Conservation (phyloP, 35 echinoderm and acorn worm species). For the Patiria miniata region DNA sequence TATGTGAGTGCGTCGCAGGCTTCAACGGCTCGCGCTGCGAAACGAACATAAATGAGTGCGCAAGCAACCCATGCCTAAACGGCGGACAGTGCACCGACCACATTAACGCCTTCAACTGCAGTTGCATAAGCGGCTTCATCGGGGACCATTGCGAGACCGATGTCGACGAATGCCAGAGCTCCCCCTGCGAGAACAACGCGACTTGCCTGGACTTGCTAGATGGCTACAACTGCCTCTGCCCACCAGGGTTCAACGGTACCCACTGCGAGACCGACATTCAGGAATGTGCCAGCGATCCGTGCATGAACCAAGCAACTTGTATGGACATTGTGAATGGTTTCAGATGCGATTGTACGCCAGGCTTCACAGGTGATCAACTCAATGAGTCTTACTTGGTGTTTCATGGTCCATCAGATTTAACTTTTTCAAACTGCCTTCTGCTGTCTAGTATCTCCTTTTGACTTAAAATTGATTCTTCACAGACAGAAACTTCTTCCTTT, state of each 20-base stretch:
- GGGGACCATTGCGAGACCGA: constrained; percentile 21
- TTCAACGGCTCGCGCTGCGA: constrained; percentile 43
- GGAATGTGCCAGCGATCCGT: constrained; percentile 49
- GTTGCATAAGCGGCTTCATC: constrained; percentile 32
- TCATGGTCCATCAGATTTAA: background rate
- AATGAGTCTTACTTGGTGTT: constrained; percentile 1
- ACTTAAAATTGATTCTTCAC: background rate
- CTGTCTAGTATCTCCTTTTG: background rate
- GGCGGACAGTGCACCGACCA: background rate
- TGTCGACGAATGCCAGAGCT: background rate
- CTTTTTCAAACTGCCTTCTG: background rate
- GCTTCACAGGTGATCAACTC: constrained; percentile 12
- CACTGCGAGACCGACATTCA: constrained; percentile 40
- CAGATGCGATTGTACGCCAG: constrained; percentile 26
- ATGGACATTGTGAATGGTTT: background rate
- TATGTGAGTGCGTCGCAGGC: constrained; percentile 52
- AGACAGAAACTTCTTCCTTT: too few relatives aligned
- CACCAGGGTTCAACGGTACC: constrained; percentile 50
- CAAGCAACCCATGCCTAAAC: background rate
- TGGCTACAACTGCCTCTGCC: constrained; percentile 29
- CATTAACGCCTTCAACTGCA: background rate
- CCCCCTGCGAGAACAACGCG: constrained; percentile 36
- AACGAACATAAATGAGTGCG: constrained; percentile 60
- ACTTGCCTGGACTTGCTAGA: background rate
- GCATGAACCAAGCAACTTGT: constrained; percentile 62